These are phyloP conservation scores for Orestias chungarensis DNA, from an alignment of 2,797 vertebrate species.

Conservation along the genomic window DNA sequence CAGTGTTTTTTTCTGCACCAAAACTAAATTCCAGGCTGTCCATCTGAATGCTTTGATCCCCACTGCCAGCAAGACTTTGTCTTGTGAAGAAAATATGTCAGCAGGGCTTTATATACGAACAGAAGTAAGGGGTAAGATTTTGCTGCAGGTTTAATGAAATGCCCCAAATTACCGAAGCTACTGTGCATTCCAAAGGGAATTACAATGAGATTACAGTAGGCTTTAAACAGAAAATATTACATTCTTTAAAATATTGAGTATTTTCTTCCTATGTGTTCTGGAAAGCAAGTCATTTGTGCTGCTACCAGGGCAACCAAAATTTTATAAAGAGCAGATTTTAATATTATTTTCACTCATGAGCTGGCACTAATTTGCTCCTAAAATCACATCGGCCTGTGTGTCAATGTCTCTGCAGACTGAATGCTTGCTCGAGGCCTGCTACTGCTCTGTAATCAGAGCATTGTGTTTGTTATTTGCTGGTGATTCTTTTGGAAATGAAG, in stretches of 20 bases:
- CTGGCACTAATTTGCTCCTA: slow-evolving; percentile 5
- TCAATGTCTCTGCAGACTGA: slow-evolving; percentile 40
- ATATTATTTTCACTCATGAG: not conserved
- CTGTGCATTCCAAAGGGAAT: not conserved
- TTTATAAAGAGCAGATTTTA: not conserved
- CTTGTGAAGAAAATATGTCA: slow-evolving; percentile 34
- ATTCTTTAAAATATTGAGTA: not conserved
- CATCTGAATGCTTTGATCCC: slow-evolving; percentile 68
- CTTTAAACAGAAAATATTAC: not conserved
- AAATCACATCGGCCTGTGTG: slow-evolving; percentile 20
- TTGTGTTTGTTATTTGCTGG: slow-evolving; percentile 47
- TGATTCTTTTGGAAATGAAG: slow-evolving; percentile 31
- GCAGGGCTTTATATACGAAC: slow-evolving; percentile 30
- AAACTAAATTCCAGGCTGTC: slow-evolving; percentile 50
- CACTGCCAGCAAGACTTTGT: slow-evolving; percentile 3
- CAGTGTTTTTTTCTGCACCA: slow-evolving; percentile 45
- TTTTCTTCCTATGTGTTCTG: not conserved
- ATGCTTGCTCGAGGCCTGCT: slow-evolving; percentile 50
- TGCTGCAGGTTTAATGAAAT: slow-evolving; percentile 17
- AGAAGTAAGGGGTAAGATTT: not conserved
- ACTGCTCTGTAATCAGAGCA: slow-evolving; percentile 50
- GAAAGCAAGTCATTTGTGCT: slow-evolving; percentile 3
- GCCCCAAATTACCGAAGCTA: slow-evolving; percentile 3
- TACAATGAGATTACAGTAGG: not conserved
- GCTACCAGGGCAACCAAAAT: slow-evolving; percentile 12